Conservation (phyloP, 2,113 vertebrate species). For the Microtus richardsoni region DNA sequence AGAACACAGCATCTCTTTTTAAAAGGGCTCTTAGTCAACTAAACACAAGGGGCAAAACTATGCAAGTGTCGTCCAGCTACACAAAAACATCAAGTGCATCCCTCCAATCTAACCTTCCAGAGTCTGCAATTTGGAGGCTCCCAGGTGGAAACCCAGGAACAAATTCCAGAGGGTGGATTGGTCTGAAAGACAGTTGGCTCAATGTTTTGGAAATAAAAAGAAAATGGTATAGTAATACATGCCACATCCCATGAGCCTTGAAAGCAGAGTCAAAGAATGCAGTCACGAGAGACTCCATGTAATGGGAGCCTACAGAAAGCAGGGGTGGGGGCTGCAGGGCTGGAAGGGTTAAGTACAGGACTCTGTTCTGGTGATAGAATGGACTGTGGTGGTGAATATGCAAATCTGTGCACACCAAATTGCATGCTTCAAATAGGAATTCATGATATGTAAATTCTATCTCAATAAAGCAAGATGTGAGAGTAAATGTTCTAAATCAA, state of each 20-base stretch:
- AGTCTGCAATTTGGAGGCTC: neutral
- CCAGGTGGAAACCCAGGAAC: neutral
- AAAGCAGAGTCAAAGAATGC: neutral
- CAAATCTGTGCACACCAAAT: fast-evolving
- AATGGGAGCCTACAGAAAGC: neutral
- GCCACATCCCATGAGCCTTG: fast-evolving
- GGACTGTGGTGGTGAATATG: fast-evolving
- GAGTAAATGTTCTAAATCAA: neutral
- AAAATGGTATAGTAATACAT: fast-evolving
- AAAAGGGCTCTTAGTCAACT: neutral
- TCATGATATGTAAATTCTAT: neutral
- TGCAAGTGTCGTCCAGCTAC: neutral
- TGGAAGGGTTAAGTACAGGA: neutral
- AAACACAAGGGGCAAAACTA: neutral
- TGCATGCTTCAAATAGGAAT: neutral
- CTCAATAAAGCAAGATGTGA: neutral
- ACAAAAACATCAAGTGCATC: neutral
- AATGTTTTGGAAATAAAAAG: neutral
- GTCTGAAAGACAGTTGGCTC: fast-evolving
- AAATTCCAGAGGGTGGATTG: neutral
- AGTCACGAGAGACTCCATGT: neutral
- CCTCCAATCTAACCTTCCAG: neutral
- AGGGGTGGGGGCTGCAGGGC: neutral
- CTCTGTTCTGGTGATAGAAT: neutral
- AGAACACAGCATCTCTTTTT: neutral